Evolutionary conservation across 2,888 invertebrate genomes (phyloP), one percentile per base, ranked within the genome.

Genomic region (Cheilosia scutellata): DNA sequence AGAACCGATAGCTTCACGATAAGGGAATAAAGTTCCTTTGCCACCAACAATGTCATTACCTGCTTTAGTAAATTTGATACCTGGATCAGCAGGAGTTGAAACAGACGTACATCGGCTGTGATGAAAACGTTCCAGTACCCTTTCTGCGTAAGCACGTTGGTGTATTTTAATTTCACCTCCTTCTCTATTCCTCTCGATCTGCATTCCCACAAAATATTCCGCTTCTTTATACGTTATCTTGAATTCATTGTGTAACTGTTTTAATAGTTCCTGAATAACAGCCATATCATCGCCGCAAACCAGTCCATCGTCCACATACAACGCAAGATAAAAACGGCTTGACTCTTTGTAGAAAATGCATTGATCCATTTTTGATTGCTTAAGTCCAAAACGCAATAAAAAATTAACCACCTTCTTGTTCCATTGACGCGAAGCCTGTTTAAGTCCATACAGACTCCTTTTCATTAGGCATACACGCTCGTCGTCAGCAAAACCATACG

Each of bases 231-330:
- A 58, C 0, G 78, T 88, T 31, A 82, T 68, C 20, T 79, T 82
- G 40, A 79, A 79, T 16, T 72, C 51, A 11, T 40, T 20, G 29
- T 72, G 42, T 11, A 66, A 66, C 40, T 65, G 27, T 4, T 62
- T 37, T 25, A 70, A 37, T 16, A 71, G 20, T 16, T 68, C 31
- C 47, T 58, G 37, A 75, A 74, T 62, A 33, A 4, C 20, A 37
- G 33, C n/a, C 44, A 42, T 68, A 29, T 84, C 49, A 47, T 84
- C 82, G 4, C 82, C 82, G 27, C 87, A 84, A 16, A 89, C 71
- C 27, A 89, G 70, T 33, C 88, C 89, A 80, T 89, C 89, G 62
- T 89, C 89, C 9, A 89, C 89, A 87, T 88, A 89, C 3, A 89
- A 53, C 2, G 87, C 87, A 5, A 89, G 27, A 25, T 88, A 87